These are phyloP conservation scores for Campylomormyrus numenius DNA, from an alignment of 2,113 vertebrate species.

Conservation along the genomic window DNA sequence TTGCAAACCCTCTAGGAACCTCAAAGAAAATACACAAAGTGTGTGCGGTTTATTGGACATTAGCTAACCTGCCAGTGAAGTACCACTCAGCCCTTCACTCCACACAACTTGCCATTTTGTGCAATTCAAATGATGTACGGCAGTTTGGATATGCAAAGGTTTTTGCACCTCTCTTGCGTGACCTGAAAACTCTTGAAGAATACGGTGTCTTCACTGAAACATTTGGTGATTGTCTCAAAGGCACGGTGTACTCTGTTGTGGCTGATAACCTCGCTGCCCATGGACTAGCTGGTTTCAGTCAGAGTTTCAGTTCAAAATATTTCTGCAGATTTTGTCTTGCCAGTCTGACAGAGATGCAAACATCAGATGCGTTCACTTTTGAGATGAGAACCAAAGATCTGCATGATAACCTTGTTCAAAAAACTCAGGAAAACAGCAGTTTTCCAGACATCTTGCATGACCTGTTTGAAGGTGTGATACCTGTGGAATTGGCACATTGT, in stretches of 20 bases:
- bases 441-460: no score
- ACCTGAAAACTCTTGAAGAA: slow-evolving; percentile 25
- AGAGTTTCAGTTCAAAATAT: no score
- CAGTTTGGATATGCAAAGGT: slow-evolving; percentile 28
- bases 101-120: slow-evolving; percentile 17
- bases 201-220: slow-evolving; percentile 25
- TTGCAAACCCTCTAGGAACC: slow-evolving; percentile 18
- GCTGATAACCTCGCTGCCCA: slow-evolving; percentile 35
- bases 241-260: slow-evolving; percentile 25
- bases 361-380: slow-evolving; percentile 22
- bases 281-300: slow-evolving; percentile 19
- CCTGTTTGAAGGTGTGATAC: no score
- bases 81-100: slow-evolving; percentile 12
- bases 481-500: no score
- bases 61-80: slow-evolving; percentile 19
- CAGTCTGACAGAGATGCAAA: no score
- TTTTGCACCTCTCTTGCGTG: slow-evolving; percentile 17
- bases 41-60: slow-evolving; percentile 22
- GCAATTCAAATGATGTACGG: slow-evolving; percentile 30
- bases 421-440: slow-evolving; percentile 6
- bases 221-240: slow-evolving; percentile 20
- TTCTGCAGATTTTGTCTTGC: no score
- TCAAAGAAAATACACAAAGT: slow-evolving; percentile 19
- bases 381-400: slow-evolving; percentile 22
- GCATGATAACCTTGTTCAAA: slow-evolving; percentile 15